These are phyloP conservation scores for Catamblyrhynchus diadema DNA, from an alignment of 2,797 vertebrate species.

Conservation along the genomic window DNA sequence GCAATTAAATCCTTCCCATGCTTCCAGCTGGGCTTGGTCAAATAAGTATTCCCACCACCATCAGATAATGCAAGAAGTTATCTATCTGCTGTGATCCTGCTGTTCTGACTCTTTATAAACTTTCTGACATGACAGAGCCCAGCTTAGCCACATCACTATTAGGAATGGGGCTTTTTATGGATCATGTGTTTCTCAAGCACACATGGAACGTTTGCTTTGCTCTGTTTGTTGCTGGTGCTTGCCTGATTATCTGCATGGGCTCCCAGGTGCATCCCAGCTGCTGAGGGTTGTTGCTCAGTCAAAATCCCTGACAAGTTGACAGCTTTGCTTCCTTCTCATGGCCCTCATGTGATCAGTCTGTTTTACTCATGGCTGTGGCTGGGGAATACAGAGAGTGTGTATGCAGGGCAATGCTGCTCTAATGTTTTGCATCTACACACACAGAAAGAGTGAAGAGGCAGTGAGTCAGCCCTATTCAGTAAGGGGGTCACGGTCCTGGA, in stretches of 20 bases:
- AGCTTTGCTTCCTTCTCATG: neutral
- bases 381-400: neutral
- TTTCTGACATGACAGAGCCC: neutral
- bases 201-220: fast-evolving
- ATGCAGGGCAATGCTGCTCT: neutral
- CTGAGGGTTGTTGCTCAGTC: neutral
- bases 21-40: neutral
- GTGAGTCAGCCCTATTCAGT: fast-evolving
- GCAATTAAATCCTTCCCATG: neutral
- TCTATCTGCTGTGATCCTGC: fast-evolving
- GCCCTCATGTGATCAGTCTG: neutral
- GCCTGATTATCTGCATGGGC: neutral
- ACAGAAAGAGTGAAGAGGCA: neutral
- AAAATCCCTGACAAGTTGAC: neutral
- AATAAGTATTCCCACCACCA: neutral
- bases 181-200: neutral
- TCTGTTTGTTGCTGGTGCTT: neutral
- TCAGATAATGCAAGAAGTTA: neutral
- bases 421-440: neutral
- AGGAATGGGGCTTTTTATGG: neutral
- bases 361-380: neutral
- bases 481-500: neutral
- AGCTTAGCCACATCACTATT: fast-evolving
- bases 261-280: neutral
- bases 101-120: neutral